These are phyloP conservation scores for Phyllostomus discolor DNA, from an alignment of 2,113 vertebrate species.

Conservation along the genomic window DNA sequence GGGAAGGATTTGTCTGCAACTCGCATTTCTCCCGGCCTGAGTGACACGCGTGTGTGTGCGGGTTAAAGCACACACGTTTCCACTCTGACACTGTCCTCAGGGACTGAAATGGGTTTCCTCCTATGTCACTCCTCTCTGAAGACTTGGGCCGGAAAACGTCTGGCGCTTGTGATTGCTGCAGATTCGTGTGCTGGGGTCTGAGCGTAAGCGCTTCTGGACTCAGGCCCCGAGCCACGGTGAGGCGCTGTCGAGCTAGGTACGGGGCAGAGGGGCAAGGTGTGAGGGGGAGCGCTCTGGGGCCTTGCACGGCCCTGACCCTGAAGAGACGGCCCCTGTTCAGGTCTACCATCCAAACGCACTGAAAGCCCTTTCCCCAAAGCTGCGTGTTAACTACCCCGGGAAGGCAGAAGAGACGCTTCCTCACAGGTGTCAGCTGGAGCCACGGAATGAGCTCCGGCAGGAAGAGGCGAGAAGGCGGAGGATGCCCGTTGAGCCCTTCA, in stretches of 20 bases:
- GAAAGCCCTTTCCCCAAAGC: neutral
- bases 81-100: slow-evolving; percentile 61
- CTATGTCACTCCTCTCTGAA: slow-evolving; percentile 67
- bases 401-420: neutral
- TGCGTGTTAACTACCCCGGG: neutral
- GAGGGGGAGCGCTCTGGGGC: neutral
- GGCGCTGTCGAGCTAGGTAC: neutral
- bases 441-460: neutral
- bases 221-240: neutral
- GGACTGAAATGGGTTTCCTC: slow-evolving; percentile 71
- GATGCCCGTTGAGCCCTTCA: neutral
- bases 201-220: neutral
- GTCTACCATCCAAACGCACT: neutral
- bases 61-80: slow-evolving; percentile 43
- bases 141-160: slow-evolving; percentile 52
- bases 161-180: slow-evolving; percentile 56
- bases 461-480: neutral
- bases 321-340: neutral
- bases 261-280: neutral
- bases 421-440: neutral
- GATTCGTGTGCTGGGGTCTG: neutral
- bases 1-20: neutral
- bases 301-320: too few species aligned
- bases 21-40: slow-evolving; percentile 36
- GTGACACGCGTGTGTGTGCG: slow-evolving; percentile 35